Conservation (phyloP, 2,113 vertebrate species). For the human (Homo sapiens) region GRCh38 chr14:83197001-83197500, state of each 20-base stretch:
- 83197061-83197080: constrained; percentile 23
- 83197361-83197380: neutral
- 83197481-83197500: neutral
- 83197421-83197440: neutral
- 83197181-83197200: neutral
- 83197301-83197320: neutral
- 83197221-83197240: constrained; percentile 40
- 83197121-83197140: neutral
- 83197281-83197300: neutral
- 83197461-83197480: neutral
- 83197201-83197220: constrained; percentile 22
- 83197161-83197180: neutral
- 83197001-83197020: constrained; percentile 62
- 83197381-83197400: neutral
- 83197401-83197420: neutral
- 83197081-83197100: neutral
- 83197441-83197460: neutral
- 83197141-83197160: neutral
- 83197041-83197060: constrained; percentile 34
- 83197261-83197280: neutral
- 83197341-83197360: neutral
- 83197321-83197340: neutral
- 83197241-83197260: neutral
- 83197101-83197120: constrained; percentile 12
- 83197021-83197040: constrained; percentile 55